phyloP scores from a whole-genome alignment of 2,888 invertebrate species.

The Hipparchia sbordonii region DNA sequence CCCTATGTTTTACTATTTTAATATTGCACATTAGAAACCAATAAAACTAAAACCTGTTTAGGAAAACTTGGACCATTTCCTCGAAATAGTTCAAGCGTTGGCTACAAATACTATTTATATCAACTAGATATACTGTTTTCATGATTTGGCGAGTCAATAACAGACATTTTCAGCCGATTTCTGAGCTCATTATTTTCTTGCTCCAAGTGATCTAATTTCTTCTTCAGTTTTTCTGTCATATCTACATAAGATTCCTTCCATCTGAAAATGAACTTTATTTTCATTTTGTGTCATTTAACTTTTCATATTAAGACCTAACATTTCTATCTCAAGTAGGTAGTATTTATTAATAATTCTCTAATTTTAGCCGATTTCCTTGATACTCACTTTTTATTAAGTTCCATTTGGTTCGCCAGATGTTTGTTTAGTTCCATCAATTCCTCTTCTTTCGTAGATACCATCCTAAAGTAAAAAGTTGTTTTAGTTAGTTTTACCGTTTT shows the following conservation, averaged over 20 bases:
- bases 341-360: not conserved
- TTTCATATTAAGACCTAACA: no score
- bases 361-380: not conserved
- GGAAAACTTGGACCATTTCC: no score
- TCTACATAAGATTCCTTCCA: conserved; percentile 86
- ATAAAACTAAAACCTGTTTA: no score
- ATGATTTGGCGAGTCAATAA: conserved; percentile 45
- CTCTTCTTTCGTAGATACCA: conserved; percentile 79
- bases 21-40: conserved; percentile 57
- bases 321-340: no score
- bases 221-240: conserved; percentile 84
- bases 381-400: conserved; percentile 81
- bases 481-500: not conserved
- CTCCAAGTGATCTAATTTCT: conserved; percentile 78
- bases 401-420: conserved; percentile 83
- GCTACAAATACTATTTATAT: conserved; percentile 9
- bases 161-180: conserved; percentile 57
- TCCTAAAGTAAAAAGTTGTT: conserved; percentile 50
- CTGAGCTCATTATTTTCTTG: conserved; percentile 80
- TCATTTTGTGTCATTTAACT: not conserved
- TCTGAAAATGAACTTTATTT: conserved; percentile 54
- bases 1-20: conserved; percentile 41
- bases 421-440: conserved; percentile 76
- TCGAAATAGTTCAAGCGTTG: no score
- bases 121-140: conserved; percentile 55